Evolutionary conservation across 2,113 vertebrate genomes (phyloP).

Genomic region (Nematolebias whitei): DNA sequence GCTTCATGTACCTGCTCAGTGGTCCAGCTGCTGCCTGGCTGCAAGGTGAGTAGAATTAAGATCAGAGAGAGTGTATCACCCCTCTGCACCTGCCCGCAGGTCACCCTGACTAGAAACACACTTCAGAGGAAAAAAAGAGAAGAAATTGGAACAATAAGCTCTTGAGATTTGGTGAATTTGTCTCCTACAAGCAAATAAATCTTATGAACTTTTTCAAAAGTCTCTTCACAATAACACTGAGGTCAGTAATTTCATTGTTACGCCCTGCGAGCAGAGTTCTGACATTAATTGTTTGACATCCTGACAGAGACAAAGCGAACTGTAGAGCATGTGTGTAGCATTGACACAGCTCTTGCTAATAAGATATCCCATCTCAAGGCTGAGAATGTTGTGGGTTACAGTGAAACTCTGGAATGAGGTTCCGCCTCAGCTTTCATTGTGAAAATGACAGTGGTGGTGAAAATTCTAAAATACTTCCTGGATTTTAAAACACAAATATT

Average conservation of each 20-base stretch:
- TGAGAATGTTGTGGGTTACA: constrained; percentile 73
- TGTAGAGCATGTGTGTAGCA: background rate
- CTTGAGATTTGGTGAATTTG: constrained; percentile 40
- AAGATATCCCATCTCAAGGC: constrained; percentile 53
- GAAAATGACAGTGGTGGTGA: constrained; percentile 49
- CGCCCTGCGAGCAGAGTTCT: constrained; percentile 20
- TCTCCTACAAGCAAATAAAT: constrained; percentile 48
- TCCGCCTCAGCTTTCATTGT: constrained; percentile 45
- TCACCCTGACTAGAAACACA: constrained; percentile 40
- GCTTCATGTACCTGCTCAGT: constrained; percentile 58
- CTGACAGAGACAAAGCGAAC: constrained; percentile 23
- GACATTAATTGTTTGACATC: constrained; percentile 38
- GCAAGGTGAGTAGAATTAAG: constrained; percentile 41
- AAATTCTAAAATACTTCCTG: constrained; percentile 32
- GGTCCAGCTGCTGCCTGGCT: constrained; percentile 45
- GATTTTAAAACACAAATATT: constrained; percentile 49
- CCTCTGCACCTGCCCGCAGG: constrained; percentile 33
- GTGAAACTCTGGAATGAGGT: constrained; percentile 54
- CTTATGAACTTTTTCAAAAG: constrained; percentile 29
- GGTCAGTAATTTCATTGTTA: constrained; percentile 47
- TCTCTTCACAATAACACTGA: constrained; percentile 47
- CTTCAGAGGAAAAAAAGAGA: constrained; percentile 31
- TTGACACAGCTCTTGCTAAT: background rate
- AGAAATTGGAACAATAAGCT: constrained; percentile 45
- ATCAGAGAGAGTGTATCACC: constrained; percentile 47